A percentile compares a stretch with the other conserved stretches of the same genome.
Evolutionary conservation across 2,797 vertebrate genomes (phyloP).

Genomic region (Myotis planiceps): DNA sequence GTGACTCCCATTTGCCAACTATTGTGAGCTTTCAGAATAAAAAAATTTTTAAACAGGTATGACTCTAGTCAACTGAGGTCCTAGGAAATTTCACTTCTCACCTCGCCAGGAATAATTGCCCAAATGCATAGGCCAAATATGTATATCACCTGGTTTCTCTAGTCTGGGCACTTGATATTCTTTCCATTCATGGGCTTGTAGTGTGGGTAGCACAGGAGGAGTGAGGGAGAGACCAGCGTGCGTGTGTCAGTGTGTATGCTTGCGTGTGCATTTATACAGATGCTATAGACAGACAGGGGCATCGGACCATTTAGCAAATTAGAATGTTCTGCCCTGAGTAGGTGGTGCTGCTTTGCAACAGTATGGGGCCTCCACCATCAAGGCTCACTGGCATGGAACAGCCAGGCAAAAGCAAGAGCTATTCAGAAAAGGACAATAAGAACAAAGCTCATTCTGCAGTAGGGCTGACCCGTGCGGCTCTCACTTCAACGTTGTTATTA

Average conservation of each 20-base stretch:
- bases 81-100: slow-evolving; percentile 10
- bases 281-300: background rate
- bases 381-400: background rate
- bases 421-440: slow-evolving; percentile 66
- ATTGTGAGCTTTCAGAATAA: background rate
- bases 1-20: background rate
- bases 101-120: background rate
- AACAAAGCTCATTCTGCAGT: slow-evolving; percentile 53
- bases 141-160: background rate
- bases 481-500: slow-evolving; percentile 47
- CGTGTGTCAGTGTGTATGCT: background rate
- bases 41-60: background rate
- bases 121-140: background rate
- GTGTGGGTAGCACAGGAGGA: background rate
- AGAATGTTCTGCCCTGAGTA: background rate
- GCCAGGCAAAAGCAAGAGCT: slow-evolving; percentile 41
- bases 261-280: background rate
- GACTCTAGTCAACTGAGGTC: background rate
- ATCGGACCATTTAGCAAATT: background rate
- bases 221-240: background rate
- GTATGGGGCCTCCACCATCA: background rate
- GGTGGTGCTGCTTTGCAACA: background rate
- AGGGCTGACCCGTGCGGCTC: slow-evolving; percentile 54
- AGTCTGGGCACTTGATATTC: background rate
- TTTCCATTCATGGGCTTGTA: slow-evolving; percentile 29